Evolutionary conservation across 2,888 invertebrate species (phyloP).

Genomic region (Alcis repandata): DNA sequence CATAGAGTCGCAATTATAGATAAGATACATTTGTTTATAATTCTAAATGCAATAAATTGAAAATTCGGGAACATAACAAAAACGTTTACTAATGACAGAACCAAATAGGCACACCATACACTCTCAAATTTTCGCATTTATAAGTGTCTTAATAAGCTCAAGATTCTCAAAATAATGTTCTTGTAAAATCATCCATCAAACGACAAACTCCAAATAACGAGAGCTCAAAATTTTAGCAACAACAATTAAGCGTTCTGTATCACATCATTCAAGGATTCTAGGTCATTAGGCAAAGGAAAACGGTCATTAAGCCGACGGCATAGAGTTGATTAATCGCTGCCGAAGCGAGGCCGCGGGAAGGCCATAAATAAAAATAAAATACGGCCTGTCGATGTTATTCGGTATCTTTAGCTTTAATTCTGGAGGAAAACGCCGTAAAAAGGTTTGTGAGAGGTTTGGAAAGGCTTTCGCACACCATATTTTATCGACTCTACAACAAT

Average conservation of each 20-base stretch:
- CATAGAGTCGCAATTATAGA: neutral
- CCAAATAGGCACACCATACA: no score
- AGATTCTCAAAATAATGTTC: neutral
- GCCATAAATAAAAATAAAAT: conserved; percentile 53
- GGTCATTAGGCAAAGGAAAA: conserved; percentile 56
- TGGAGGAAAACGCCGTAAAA: conserved; percentile 39
- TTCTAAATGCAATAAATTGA: no score
- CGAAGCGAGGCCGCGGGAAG: conserved; percentile 35
- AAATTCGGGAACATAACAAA: no score
- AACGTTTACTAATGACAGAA: no score
- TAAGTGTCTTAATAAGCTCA: neutral
- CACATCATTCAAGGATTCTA: conserved; percentile 50
- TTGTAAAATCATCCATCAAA: conserved; percentile 7
- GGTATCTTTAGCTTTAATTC: conserved; percentile 34
- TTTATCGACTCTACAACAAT: neutral
- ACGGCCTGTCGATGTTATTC: conserved; percentile 42
- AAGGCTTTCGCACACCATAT: conserved; percentile 2
- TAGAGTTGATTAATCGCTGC: conserved; percentile 53
- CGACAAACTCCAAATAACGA: conserved; percentile 21
- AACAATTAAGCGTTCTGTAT: conserved; percentile 47
- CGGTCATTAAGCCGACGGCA: conserved; percentile 51
- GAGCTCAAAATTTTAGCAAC: conserved; percentile 34
- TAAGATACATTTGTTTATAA: neutral
- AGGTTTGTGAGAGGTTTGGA: conserved; percentile 34
- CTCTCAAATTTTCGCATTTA: neutral